These are phyloP conservation scores for Coremacera marginata DNA, from an alignment of 2,888 invertebrate genomes.

Conservation along the genomic window DNA sequence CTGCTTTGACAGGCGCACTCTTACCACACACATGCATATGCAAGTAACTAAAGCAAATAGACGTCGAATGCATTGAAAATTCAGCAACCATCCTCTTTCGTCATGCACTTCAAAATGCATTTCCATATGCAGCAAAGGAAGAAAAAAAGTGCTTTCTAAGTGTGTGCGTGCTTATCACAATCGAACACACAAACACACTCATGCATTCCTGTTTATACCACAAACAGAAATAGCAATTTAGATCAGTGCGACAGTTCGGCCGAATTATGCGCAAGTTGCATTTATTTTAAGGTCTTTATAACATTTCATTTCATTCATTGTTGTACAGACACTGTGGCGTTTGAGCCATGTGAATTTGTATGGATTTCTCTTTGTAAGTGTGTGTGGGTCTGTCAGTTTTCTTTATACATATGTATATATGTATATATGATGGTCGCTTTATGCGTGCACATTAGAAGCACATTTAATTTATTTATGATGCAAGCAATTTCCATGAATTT, in stretches of 20 bases:
- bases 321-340: no score
- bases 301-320: no score
- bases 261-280: no score
- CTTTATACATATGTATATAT: not conserved
- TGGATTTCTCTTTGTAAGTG: not conserved
- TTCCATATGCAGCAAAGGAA: not conserved
- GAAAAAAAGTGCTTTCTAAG: no score
- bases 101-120: not conserved
- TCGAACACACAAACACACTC: no score
- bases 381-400: not conserved
- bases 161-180: no score
- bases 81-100: not conserved
- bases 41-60: not conserved
- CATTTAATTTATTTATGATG: conserved; percentile 1
- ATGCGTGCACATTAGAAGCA: not conserved
- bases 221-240: no score
- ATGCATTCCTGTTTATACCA: no score
- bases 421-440: not conserved
- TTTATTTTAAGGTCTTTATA: no score
- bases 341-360: not conserved
- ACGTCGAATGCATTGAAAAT: not conserved
- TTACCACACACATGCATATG: not conserved
- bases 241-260: no score
- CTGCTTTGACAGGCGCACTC: not conserved
- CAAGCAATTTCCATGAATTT: not conserved